Evolutionary conservation across 1,140 invertebrate genomes (phyloP), one percentile per base, ranked within the genome.

Genomic region (Sycophila sp.): DNA sequence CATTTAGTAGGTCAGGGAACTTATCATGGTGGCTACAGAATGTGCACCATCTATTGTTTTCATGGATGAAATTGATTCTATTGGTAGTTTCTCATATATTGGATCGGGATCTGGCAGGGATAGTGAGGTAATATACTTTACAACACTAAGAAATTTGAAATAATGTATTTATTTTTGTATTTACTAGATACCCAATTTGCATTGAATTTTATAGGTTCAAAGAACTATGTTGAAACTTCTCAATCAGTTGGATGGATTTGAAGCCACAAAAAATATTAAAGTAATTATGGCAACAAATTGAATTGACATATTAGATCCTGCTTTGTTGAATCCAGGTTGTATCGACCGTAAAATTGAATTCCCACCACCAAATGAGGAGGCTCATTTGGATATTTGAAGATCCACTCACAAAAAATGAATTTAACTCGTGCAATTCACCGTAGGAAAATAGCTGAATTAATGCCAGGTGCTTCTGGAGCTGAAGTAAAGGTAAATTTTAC

Each of bases 31-130:
- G 98, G 98, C 98, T 15, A 91, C 96, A 81, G 98, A 99, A 86
- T 98, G 99, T 89, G 97, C 98, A 2, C 98, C 98, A 4, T 99
- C 98, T 1, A 99, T 99, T 76, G 99, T 99, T 78, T 99, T 99
- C 83, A 99, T 99, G 98, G 98, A 99, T 87, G 98, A 99, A 91
- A 99, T 99, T 77, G 98, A 99, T 88, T 99, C 98, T 0, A 99
- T 99, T 87, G 98, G 98, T 66, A 99, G 98, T 11, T n/a, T n/a
- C n/a, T 98, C 98, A 19, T 91, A 98, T 81, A 97, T 99, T 81
- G 98, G 99, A 86, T 97, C 96, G 36, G 97, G 97, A 28, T 97
- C 96, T 71, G 96, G 97, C 74, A 97, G 98, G 42, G 98, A 99
- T 85, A 99, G 97, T 71, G 98, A 99, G 89, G 98, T 99, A 73